A percentile compares a stretch with the other conserved stretches of the same genome.
Evolutionary conservation across 2,888 invertebrate species (phyloP).

Genomic region (Eucera pruinosa): DNA sequence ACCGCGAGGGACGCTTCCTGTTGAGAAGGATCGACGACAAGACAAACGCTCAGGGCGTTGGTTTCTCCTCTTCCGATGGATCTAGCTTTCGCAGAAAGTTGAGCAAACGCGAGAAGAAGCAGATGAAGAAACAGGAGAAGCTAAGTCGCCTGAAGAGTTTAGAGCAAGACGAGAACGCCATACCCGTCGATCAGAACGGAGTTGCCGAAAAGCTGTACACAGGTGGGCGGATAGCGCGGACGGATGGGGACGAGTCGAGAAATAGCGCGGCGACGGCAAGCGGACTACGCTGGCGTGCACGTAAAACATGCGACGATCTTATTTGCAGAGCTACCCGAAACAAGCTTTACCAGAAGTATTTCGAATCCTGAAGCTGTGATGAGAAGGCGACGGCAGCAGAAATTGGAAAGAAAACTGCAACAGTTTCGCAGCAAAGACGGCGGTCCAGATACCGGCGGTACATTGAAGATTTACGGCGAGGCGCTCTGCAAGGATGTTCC

Average conservation of each 20-base stretch:
- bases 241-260: no score
- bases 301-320: no score
- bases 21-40: conserved; percentile 95
- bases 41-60: conserved; percentile 88
- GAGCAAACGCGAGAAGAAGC: conserved; percentile 99
- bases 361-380: conserved; percentile 99
- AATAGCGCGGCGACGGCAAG: no score
- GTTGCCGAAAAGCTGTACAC: conserved; percentile 97
- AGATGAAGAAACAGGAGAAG: conserved; percentile 97
- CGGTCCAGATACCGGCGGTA: conserved; percentile 96
- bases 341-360: conserved; percentile 99
- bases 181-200: conserved; percentile 89
- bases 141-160: conserved; percentile 91
- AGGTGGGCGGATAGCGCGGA: no score
- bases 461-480: conserved; percentile 97
- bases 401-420: conserved; percentile 97
- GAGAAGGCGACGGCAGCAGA: conserved; percentile 97
- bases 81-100: conserved; percentile 96
- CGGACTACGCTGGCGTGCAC: no score
- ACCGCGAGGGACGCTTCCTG: conserved; percentile 98
- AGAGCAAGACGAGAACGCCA: conserved; percentile 85
- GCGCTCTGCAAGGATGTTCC: conserved; percentile 98
- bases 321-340: conserved; percentile 97
- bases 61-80: conserved; percentile 89
- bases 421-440: conserved; percentile 98